Conservation (phyloP, 1,140 invertebrate genomes). For the Philotrypesis tridentata region DNA sequence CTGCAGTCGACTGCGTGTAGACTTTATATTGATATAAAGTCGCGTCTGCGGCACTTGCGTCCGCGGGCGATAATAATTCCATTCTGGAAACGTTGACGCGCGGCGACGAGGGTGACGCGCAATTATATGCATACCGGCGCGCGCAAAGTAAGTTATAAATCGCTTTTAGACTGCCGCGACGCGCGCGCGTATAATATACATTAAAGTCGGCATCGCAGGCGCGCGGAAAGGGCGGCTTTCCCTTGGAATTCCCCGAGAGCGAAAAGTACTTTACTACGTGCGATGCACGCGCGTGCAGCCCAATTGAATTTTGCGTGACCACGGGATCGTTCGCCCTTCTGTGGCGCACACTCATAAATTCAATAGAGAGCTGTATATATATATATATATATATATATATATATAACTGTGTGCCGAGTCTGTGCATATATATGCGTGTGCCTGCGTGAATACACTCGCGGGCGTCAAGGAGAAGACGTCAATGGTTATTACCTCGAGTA, state of each 20-base stretch:
- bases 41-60: too few species aligned
- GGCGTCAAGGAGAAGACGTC: conserved; percentile 22
- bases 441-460: too few species aligned
- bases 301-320: neutral
- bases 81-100: too few species aligned
- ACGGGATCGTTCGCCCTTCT: neutral
- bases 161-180: neutral
- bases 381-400: too few species aligned
- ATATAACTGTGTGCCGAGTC: too few species aligned
- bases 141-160: neutral
- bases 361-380: neutral
- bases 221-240: neutral
- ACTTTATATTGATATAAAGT: too few species aligned
- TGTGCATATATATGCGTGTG: neutral
- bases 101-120: too few species aligned
- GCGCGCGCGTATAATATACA: neutral
- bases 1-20: too few species aligned
- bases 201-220: neutral
- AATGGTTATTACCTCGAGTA: conserved; percentile 21
- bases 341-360: conserved; percentile 13
- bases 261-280: too few species aligned
- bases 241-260: neutral
- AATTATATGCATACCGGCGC: too few species aligned
- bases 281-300: too few species aligned
- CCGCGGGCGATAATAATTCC: too few species aligned